Evolutionary conservation across 1,140 invertebrate genomes (phyloP).

Genomic region (Eumeta japonica): DNA sequence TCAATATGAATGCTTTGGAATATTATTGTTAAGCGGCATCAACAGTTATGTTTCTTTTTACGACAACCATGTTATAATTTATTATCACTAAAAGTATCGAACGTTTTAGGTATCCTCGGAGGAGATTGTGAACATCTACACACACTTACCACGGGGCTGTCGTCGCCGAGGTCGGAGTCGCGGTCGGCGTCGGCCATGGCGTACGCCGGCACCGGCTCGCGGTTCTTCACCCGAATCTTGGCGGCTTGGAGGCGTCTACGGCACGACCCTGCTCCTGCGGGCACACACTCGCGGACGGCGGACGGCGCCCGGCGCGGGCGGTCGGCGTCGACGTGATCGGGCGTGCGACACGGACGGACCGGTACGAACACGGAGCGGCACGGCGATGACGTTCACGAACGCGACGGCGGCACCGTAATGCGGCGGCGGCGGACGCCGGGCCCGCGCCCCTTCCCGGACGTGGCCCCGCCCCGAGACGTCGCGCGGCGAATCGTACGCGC

Average conservation of each 20-base stretch:
- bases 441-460: slow-evolving; percentile 20
- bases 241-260: slow-evolving; percentile 48
- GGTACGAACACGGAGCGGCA: slow-evolving; percentile 9
- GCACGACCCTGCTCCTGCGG: slow-evolving; percentile 16
- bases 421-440: slow-evolving; percentile 21
- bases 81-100: background rate
- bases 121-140: too few species aligned
- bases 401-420: slow-evolving; percentile 27
- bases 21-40: background rate
- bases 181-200: slow-evolving; percentile 80
- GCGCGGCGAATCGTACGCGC: slow-evolving; percentile 46
- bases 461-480: slow-evolving; percentile 48
- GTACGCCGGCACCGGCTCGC: slow-evolving; percentile 81
- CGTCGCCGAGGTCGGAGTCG: slow-evolving; percentile 70
- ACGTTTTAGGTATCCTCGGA: too few species aligned
- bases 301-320: background rate
- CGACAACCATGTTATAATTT: background rate
- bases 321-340: background rate
- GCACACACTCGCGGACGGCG: background rate
- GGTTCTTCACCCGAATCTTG: slow-evolving; percentile 91
- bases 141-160: slow-evolving; percentile 61
- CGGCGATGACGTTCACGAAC: slow-evolving; percentile 13
- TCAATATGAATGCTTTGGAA: too few species aligned
- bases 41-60: background rate
- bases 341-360: slow-evolving; percentile 8